Evolutionary conservation across 2,113 vertebrate species (phyloP).

Genomic region (Crotalus viridis): DNA sequence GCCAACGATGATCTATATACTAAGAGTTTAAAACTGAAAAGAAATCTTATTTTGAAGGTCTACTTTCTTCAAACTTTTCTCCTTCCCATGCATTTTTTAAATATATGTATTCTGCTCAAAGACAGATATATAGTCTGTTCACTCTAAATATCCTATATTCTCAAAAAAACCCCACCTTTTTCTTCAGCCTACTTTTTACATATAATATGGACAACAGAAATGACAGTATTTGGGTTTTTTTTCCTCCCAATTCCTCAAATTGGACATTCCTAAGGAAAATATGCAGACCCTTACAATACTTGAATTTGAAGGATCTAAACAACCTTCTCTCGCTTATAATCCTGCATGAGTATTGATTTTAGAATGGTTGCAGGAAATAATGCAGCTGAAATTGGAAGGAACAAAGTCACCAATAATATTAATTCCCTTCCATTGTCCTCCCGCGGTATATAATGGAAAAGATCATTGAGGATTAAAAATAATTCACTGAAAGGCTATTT

Average conservation of each 20-base stretch:
- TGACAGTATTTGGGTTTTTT: neutral
- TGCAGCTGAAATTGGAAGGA: neutral
- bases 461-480: neutral
- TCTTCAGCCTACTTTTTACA: neutral
- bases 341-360: neutral
- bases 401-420: neutral
- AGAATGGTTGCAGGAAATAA: neutral
- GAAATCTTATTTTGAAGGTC: neutral
- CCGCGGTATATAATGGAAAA: neutral
- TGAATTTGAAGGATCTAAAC: neutral
- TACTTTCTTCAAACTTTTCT: neutral
- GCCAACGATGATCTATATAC: neutral
- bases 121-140: neutral
- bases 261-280: neutral
- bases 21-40: conserved; percentile 1
- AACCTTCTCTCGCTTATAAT: neutral
- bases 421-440: neutral
- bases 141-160: neutral
- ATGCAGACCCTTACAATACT: neutral
- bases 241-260: neutral
- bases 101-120: neutral
- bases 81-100: neutral
- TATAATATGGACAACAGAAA: neutral
- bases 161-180: neutral
- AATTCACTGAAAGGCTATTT: neutral